These are phyloP conservation scores for Drosophila pseudotalamancana DNA, from an alignment of 2,888 invertebrate genomes.

Conservation along the genomic window DNA sequence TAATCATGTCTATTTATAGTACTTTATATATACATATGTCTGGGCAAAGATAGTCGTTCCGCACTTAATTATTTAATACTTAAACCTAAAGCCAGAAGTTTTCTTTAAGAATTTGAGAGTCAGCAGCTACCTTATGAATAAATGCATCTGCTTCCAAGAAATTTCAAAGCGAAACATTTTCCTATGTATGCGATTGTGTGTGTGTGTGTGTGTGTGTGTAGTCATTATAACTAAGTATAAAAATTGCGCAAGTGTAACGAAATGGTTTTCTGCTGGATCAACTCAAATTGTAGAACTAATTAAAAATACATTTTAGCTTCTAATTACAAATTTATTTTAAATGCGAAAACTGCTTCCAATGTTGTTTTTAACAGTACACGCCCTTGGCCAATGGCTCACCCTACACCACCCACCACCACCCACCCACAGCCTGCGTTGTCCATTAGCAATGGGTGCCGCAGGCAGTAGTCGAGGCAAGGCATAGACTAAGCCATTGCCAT, in stretches of 20 bases:
- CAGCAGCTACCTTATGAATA: neutral
- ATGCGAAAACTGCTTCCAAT: constrained; percentile 59
- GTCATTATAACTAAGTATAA: neutral
- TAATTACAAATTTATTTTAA: constrained; percentile 77
- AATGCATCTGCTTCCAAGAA: constrained; percentile 3
- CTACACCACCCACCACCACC: neutral
- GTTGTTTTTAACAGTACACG: constrained; percentile 45
- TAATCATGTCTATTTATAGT: no score
- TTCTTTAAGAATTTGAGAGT: neutral
- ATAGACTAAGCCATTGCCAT: constrained; percentile 23
- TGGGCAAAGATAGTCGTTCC: no score
- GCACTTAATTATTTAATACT: neutral
- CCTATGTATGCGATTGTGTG: neutral
- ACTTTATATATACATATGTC: no score
- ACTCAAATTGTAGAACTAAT: constrained; percentile 68
- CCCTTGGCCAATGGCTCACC: constrained; percentile 29
- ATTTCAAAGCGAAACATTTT: neutral
- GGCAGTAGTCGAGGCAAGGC: constrained; percentile 36
- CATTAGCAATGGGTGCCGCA: constrained; percentile 62
- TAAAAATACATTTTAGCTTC: constrained; percentile 72
- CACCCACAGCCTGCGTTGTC: constrained; percentile 38
- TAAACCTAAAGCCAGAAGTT: no score
- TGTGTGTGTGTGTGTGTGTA: neutral
- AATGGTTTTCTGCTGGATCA: constrained; percentile 29
- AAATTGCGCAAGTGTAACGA: constrained; percentile 18